Base-by-base conservation (phyloP, 1,140 invertebrate species). In the Sycophila sp. region DNA sequence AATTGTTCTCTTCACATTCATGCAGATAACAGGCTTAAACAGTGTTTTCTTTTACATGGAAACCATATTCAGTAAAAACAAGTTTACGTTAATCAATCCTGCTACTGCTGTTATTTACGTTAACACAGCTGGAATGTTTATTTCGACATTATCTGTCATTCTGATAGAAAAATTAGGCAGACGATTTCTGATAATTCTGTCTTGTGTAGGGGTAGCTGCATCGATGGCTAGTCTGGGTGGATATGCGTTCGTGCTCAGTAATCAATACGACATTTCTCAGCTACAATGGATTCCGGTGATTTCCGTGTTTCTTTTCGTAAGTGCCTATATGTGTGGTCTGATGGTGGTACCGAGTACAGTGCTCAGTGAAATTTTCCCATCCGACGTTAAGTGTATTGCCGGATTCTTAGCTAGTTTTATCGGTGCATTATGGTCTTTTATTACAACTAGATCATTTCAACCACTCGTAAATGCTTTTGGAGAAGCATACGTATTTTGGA, bases 1-100 rank as follows among this genome's bases (percentile, higher is more conserved):
- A 28, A 75, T 91, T 40, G 82, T 89, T 15, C 84, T 94, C 62
- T 91, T 92, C 76, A 85, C 91, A 4, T 91, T 93, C n/a, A 92
- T 94, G 79, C 92, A 94, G 77, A 87, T 94, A 40, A 92, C 90
- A 58, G 92, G 93, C 1, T 90, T 93, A 19, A 92, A 92, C 63
- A 91, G 90, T 1, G 87, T 94, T 26, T 90, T 91, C 71, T 91
- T 91, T 38, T 94, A 94, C 76, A 88, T 92, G 13, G 90, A 93
- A 66, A 88, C 89, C 40, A 94, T 95, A 74, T 90, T 95, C 67
- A 87, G 89, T 11, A 80, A 86, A 36, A 87, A 88, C 32, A 88
- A 89, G 59, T 86, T 87, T 4, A 82, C 73, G 0, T 55, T 80
- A 0, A 75, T 90, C 19, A 78, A 82, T 2, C 80, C 87, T 8